Evolutionary conservation across 2,113 vertebrate genomes (phyloP), one percentile per base, ranked within the genome.

Genomic region (Podarcis cretensis): DNA sequence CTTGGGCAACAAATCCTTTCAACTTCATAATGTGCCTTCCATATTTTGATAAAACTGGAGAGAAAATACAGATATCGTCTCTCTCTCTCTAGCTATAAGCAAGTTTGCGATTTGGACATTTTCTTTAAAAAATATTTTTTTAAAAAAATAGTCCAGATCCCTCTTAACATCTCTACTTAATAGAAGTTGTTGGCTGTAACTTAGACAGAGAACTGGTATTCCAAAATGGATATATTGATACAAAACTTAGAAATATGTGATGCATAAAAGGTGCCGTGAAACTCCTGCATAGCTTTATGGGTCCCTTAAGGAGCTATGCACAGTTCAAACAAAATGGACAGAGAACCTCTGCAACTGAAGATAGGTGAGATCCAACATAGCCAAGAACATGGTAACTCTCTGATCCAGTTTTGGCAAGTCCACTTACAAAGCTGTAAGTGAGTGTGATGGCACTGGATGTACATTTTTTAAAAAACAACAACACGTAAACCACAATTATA

Each of bases 1-100:
- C 85, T 81, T 0, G 0, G 66, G 74, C 71, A 86, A n/a, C 0
- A 9, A 0, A 4, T 76, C 25, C 92, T 93, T 91, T 92, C 82
- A 94, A 92, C 92, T 95, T 94, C 92, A 94, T 93, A 95, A 91
- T 77, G 91, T 90, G 80, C n/a, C 37, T 82, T 86, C 78, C 78
- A 35, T 9, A 4, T 43, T n/a, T 57, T 93, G 90, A 94, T 93
- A 92, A 93, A 89, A 83, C 83, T 43, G 57, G 59, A 80, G 76
- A 82, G 88, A 87, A 90, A 94, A 87, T 0, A 10, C n/a, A 93
- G 93, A 91, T 92, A 89, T 0, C 66, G 81, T 82, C 84, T 93
- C 91, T 91, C 92, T 74, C 43, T 71, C 90, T 84, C 83, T 91
- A 93, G 83, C 54, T 76, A 87, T 82, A 91, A 93, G 92, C 90